Conservation (phyloP, 2,888 invertebrate genomes). For the Chesias legatella region DNA sequence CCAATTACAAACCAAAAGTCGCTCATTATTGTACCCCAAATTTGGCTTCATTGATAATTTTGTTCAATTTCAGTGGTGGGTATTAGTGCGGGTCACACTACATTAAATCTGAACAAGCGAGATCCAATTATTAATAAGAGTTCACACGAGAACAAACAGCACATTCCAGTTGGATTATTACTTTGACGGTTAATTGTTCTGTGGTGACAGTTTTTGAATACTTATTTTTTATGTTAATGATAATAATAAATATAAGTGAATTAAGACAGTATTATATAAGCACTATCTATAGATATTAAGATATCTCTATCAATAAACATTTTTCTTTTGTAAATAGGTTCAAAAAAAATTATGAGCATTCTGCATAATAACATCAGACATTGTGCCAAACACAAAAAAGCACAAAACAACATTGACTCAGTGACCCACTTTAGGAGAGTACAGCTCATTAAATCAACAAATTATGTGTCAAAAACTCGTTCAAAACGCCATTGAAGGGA, state of each 20-base stretch:
- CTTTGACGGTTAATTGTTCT: no score
- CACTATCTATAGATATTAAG: no score
- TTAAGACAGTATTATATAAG: no score
- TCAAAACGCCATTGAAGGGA: slow-evolving; percentile 50
- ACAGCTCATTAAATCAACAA: slow-evolving; percentile 67
- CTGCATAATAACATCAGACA: slow-evolving; percentile 11
- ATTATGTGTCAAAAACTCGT: slow-evolving; percentile 64
- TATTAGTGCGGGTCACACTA: slow-evolving; percentile 22
- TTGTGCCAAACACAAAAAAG: slow-evolving; percentile 10
- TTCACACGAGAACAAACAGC: slow-evolving; percentile 15
- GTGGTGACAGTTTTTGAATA: no score
- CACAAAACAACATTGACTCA: slow-evolving; percentile 17
- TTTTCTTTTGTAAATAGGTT: no score
- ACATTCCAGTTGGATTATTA: slow-evolving; percentile 8
- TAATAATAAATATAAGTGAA: no score
- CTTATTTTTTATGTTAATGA: no score
- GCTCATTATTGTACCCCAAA: slow-evolving; percentile 13
- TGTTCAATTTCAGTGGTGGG: slow-evolving; percentile 18
- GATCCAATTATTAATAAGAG: slow-evolving; percentile 25
- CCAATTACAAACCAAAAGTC: slow-evolving; percentile 4
- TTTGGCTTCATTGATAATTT: slow-evolving; percentile 12
- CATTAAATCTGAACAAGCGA: slow-evolving; percentile 25
- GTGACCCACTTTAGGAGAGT: slow-evolving; percentile 31
- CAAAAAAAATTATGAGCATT: background rate
- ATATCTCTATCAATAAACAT: no score